Conservation (phyloP, 2,113 vertebrate genomes). For the Megalops atlanticus region DNA sequence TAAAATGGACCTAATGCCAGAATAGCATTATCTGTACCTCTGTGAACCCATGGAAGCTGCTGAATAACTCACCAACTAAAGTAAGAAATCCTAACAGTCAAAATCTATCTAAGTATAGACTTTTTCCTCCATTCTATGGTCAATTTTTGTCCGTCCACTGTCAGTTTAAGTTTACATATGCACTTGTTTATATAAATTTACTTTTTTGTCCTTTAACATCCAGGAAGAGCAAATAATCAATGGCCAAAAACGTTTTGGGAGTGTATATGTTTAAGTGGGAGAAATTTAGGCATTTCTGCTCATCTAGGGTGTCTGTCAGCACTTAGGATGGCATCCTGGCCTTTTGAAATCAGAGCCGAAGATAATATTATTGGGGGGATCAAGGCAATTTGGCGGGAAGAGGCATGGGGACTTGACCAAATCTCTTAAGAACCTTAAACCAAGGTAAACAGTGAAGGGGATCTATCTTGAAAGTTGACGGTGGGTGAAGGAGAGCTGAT, state of each 20-base stretch:
- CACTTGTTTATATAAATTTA: too few relatives aligned
- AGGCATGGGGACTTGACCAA: slow-evolving; percentile 11
- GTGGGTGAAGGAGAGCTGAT: slow-evolving; percentile 14
- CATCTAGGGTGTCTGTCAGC: slow-evolving; percentile 16
- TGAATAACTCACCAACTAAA: too few relatives aligned
- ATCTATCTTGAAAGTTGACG: slow-evolving; percentile 34
- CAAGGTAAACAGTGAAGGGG: slow-evolving; percentile 37
- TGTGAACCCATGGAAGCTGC: too few relatives aligned
- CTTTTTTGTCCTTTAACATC: too few relatives aligned
- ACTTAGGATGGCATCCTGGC: neutral
- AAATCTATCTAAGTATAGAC: too few relatives aligned
- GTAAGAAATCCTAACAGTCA: too few relatives aligned
- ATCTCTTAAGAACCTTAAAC: slow-evolving; percentile 32
- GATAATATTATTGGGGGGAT: slow-evolving; percentile 28
- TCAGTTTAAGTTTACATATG: too few relatives aligned
- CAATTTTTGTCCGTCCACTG: too few relatives aligned
- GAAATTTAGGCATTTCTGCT: neutral
- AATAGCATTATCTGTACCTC: too few relatives aligned
- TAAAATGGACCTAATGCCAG: too few relatives aligned
- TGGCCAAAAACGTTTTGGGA: too few relatives aligned
- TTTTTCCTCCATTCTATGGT: too few relatives aligned
- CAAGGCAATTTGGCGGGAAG: slow-evolving; percentile 21
- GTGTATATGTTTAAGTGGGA: neutral
- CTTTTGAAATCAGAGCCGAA: slow-evolving; percentile 34
- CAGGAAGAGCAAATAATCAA: neutral